phyloP scores from a whole-genome alignment of 2,888 invertebrate genomes.

The Polydrusus cervinus region DNA sequence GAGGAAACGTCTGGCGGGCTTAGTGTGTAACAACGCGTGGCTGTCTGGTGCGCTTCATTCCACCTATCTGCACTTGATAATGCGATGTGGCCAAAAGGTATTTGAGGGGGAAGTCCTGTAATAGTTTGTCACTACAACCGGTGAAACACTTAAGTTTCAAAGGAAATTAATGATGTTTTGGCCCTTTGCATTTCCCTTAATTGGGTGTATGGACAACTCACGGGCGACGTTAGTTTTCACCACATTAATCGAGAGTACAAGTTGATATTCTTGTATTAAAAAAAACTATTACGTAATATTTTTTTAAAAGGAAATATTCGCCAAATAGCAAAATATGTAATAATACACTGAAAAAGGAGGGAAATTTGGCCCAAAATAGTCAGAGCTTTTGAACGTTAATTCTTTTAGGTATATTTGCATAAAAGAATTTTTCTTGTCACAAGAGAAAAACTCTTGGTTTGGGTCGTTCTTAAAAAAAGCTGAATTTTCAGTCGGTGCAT shows the following conservation, averaged over 20 bases:
- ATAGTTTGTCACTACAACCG: constrained; percentile 7
- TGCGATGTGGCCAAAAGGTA: constrained; percentile 24
- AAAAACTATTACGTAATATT: too few relatives aligned
- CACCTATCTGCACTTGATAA: constrained; percentile 31
- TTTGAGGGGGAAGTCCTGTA: constrained; percentile 14
- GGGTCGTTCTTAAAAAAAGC: too few relatives aligned
- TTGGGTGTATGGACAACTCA: not conserved
- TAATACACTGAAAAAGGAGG: too few relatives aligned
- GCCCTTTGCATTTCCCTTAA: not conserved
- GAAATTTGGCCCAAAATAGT: too few relatives aligned
- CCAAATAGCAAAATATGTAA: too few relatives aligned
- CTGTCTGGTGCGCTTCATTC: constrained; percentile 32
- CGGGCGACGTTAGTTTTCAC: not conserved
- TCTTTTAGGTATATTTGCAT: too few relatives aligned
- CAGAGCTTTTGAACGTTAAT: too few relatives aligned
- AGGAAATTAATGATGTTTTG: constrained; percentile 20
- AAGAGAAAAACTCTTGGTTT: too few relatives aligned
- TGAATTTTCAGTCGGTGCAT: too few relatives aligned
- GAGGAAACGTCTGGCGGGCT: constrained; percentile 39
- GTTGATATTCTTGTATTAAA: too few relatives aligned
- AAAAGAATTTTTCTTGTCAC: too few relatives aligned
- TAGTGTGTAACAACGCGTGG: constrained; percentile 30
- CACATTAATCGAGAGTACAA: not conserved
- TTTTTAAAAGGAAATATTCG: too few relatives aligned
- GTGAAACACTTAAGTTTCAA: constrained; percentile 14